Base-by-base conservation (phyloP, 2,888 invertebrate species). In the Apotomis turbidana region DNA sequence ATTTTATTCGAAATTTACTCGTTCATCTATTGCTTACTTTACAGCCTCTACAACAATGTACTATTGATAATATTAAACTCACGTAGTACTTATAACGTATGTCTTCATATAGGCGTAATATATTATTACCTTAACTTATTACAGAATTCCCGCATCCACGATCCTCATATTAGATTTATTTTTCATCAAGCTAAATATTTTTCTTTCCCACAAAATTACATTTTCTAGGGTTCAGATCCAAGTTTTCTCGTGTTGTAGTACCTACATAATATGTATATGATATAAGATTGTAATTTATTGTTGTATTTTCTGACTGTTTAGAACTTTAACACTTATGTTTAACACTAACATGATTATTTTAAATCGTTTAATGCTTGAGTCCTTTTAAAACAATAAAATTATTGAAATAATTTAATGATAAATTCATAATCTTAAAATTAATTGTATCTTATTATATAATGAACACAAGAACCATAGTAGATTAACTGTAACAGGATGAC, bases 81-180 rank as follows among this genome's bases (percentile, higher is more conserved):
- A 8, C 27, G 27, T 27, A 27, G 27, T 27, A 27, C 27, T 2
- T 27, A 27, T 27, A 27, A 27, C 2, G 27, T 49, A 46, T 36
- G 6, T 67, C 41, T 49, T 58, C 15, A 52, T 60, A 27, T 60
- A 27, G 58, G 13, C 12, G 15, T 8, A 51, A 62, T 4, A 9
- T 51, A 49, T 41, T 52, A 10, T 62, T 62, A n/a, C 6, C 49
- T 9, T n/a, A 27, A 27, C n/a, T 41, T 41, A 54, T 54, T 41
- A 54, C 63, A 15, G 6, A 13, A 15, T 64, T 54, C 54, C 54
- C 63, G 44, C 64, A 54, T 13, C 63, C 15, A 46, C 15, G 52
- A 38, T 63, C 36, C 41, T 63, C 13, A 54, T 66, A 66, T 66
- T 55, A 66, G 55, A 57, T 57, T 66, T 66, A 66, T 66, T 57